Percentiles rank a stretch among this genome's conserved stretches.
Evolutionary conservation across 2,797 vertebrate genomes (phyloP).

Genomic region (Lemur catta): DNA sequence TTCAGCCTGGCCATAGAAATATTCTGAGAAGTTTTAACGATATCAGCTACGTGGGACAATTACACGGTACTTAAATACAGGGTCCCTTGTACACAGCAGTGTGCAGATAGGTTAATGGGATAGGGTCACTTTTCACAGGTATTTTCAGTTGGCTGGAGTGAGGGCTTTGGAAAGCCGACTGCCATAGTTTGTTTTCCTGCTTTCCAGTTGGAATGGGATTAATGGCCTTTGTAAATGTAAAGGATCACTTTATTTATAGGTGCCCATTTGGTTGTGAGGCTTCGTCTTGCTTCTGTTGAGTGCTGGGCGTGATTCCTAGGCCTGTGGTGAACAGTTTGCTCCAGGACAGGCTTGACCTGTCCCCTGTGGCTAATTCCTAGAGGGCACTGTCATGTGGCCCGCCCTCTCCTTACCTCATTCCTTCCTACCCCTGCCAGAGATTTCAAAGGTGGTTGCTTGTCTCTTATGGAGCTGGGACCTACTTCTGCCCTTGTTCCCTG

Average conservation of each 20-base stretch:
- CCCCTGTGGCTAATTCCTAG: not conserved
- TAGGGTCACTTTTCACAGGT: not conserved
- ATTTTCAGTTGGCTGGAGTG: not conserved
- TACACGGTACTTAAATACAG: not conserved
- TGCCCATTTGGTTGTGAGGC: not conserved
- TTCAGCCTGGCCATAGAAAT: not conserved
- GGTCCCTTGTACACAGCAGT: not conserved
- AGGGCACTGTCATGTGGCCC: no score
- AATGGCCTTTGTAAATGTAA: not conserved
- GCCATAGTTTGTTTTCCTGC: not conserved
- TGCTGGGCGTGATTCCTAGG: not conserved
- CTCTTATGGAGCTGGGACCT: not conserved
- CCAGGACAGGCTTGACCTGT: no score
- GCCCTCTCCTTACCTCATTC: not conserved
- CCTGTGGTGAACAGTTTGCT: not conserved
- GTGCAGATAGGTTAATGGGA: not conserved
- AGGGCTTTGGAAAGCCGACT: not conserved
- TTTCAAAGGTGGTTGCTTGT: not conserved
- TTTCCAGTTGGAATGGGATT: not conserved
- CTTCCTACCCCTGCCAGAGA: no score
- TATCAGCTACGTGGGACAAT: not conserved
- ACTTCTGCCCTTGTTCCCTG: not conserved
- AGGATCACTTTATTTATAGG: not conserved
- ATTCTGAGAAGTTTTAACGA: not conserved
- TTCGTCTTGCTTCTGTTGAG: not conserved